phyloP scores from a whole-genome alignment of 2,888 invertebrate genomes.

The Erebia palarica region DNA sequence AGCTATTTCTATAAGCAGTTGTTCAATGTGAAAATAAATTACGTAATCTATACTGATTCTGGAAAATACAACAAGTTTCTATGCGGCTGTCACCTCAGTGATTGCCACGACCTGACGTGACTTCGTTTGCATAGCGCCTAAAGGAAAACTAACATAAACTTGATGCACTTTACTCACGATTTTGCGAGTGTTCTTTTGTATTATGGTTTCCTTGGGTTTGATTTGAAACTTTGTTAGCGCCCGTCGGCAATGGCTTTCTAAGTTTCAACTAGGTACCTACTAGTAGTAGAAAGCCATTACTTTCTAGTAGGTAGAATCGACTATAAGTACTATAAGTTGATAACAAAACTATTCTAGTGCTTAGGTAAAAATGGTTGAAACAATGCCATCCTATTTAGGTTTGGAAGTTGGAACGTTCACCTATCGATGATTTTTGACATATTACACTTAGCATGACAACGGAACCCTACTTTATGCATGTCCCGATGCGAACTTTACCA shows the following conservation, averaged over 20 bases:
- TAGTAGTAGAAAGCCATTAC: neutral
- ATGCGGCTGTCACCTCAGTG: conserved; percentile 44
- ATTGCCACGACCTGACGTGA: conserved; percentile 70
- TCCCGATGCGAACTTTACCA: no score
- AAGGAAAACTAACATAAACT: conserved; percentile 77
- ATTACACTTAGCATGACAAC: no score
- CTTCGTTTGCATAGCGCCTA: conserved; percentile 72
- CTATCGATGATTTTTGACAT: no score
- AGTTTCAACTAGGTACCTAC: no score
- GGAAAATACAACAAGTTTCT: neutral
- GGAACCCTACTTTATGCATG: no score
- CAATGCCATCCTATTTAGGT: no score
- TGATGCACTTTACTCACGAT: conserved; percentile 54
- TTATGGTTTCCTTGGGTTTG: conserved; percentile 38
- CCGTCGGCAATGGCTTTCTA: conserved; percentile 15
- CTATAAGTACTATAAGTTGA: no score
- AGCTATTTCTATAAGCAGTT: conserved; percentile 27
- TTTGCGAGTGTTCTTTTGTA: conserved; percentile 43
- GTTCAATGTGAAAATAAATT: neutral
- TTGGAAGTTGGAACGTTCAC: no score
- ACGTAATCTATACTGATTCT: conserved; percentile 35
- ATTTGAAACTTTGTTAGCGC: conserved; percentile 36
- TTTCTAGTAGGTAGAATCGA: neutral
- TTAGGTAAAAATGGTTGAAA: no score
- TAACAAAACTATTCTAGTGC: no score